Evolutionary conservation across 2,797 vertebrate genomes (phyloP).

Genomic region (Paedocypris micromegethes): DNA sequence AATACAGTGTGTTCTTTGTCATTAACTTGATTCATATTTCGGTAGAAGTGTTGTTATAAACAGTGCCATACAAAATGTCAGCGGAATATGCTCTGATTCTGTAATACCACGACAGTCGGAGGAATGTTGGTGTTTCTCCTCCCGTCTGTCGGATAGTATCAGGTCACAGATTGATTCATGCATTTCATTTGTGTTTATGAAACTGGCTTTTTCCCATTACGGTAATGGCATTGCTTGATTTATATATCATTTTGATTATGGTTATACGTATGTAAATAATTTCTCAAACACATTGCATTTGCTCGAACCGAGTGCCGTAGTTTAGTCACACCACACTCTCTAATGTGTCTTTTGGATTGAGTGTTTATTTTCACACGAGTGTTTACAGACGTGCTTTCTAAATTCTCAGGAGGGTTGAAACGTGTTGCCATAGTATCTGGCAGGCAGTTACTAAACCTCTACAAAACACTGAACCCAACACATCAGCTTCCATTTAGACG

Average conservation of each 20-base stretch:
- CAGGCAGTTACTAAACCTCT: slow-evolving; percentile 26
- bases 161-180: slow-evolving; percentile 37
- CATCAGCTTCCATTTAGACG: slow-evolving; percentile 19
- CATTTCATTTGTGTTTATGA: background rate
- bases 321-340: background rate
- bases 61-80: slow-evolving; percentile 30
- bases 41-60: background rate
- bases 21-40: too few relatives aligned
- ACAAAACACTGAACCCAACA: slow-evolving; percentile 4
- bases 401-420: slow-evolving; percentile 35
- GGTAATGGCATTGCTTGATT: background rate
- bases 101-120: slow-evolving; percentile 40
- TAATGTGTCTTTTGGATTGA: background rate
- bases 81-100: slow-evolving; percentile 41
- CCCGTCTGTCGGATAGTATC: slow-evolving; percentile 37
- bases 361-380: slow-evolving; percentile 15
- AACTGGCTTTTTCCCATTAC: background rate
- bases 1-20: too few relatives aligned
- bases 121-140: slow-evolving; percentile 19
- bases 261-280: too few relatives aligned
- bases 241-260: too few relatives aligned
- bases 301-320: too few relatives aligned
- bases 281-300: too few relatives aligned
- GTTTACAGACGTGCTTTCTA: slow-evolving; percentile 30
- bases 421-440: slow-evolving; percentile 50